Percentiles rank a stretch among this genome's conserved stretches.
Evolutionary conservation across 2,888 invertebrate species (phyloP).

Genomic region (Drosophila siamana): DNA sequence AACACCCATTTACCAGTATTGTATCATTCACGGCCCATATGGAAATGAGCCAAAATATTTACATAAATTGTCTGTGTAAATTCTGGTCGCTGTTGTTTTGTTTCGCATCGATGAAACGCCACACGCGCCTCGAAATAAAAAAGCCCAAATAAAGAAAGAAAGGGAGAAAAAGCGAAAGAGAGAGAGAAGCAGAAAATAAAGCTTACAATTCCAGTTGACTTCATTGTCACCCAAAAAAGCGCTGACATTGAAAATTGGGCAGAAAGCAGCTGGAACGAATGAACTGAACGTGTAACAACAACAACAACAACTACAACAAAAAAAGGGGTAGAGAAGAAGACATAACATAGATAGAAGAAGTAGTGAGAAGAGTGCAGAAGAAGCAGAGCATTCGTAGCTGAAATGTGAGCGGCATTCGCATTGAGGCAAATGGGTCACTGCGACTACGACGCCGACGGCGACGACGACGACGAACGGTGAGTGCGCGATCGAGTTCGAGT

Average conservation of each 20-base stretch:
- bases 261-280: conserved; percentile 40
- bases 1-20: conserved; percentile 46
- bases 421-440: conserved; percentile 74
- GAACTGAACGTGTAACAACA: conserved; percentile 4
- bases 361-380: neutral
- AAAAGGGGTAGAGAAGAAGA: neutral
- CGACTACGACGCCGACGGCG: conserved; percentile 21
- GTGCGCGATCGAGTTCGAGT: neutral
- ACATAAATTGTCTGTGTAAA: conserved; percentile 61
- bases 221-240: conserved; percentile 64
- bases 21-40: conserved; percentile 31
- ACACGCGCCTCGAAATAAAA: conserved; percentile 53
- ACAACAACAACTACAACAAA: neutral
- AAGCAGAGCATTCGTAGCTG: conserved; percentile 27
- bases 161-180: conserved; percentile 1
- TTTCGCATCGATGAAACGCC: conserved; percentile 32
- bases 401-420: conserved; percentile 70
- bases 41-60: conserved; percentile 57
- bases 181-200: conserved; percentile 22
- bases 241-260: conserved; percentile 71
- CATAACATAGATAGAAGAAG: neutral
- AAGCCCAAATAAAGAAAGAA: conserved; percentile 1
- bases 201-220: conserved; percentile 54
- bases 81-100: conserved; percentile 48
- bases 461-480: neutral